phyloP scores from a whole-genome alignment of 2,797 vertebrate genomes.

The Parambassis ranga region DNA sequence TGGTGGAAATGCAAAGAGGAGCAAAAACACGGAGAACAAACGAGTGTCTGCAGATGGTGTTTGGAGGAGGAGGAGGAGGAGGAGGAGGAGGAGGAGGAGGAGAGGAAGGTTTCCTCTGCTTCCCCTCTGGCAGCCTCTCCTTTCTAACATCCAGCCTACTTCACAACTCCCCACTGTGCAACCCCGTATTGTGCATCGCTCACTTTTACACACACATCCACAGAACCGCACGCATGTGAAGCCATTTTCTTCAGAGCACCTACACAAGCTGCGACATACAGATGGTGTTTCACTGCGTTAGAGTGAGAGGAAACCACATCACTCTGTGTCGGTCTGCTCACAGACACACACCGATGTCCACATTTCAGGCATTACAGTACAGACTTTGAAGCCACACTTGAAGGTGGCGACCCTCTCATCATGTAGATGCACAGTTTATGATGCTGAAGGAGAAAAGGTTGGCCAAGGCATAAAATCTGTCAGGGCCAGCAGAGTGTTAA shows the following conservation, averaged over 20 bases:
- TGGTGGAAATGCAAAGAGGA: no score
- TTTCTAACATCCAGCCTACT: conserved; percentile 7
- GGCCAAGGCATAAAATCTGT: no score
- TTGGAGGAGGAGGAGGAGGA: no score
- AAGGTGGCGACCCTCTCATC: no score
- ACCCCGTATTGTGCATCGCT: neutral
- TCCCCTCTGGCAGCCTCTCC: neutral
- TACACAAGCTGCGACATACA: conserved; percentile 5
- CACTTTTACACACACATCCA: neutral
- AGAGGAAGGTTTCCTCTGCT: conserved; percentile 2
- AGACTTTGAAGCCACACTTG: no score
- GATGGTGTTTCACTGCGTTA: conserved; percentile 17
- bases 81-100: no score
- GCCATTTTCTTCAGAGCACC: conserved; percentile 9
- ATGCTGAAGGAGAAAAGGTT: no score
- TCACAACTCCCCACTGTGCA: neutral
- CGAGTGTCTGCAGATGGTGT: no score
- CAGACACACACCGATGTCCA: neutral
- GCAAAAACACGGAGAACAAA: no score
- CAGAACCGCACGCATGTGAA: neutral
- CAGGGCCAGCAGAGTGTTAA: no score
- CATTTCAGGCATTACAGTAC: no score
- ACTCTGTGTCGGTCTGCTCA: neutral
- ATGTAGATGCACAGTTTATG: no score
- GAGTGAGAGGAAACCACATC: conserved; percentile 13